Base-by-base conservation (phyloP, 2,113 vertebrate genomes). In the Hippoglossus stenolepis region DNA sequence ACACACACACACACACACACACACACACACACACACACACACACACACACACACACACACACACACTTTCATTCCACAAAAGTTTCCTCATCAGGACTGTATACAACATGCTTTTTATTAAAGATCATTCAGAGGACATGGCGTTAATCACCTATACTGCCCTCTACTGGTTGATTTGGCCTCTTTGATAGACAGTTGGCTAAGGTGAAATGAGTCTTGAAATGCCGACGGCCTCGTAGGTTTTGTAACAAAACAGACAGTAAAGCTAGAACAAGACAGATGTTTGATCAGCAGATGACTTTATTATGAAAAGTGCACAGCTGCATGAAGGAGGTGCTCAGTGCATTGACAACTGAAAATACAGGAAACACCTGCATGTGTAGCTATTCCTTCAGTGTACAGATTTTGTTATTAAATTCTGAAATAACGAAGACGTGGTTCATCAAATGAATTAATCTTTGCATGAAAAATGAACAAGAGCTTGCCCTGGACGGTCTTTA, bases 161-260 rank as follows among this genome's bases (percentile, higher is more conserved):
- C 90, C 82, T 85, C 87, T 89, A 51, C 81, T 87, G 85, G 83
- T 57, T 35, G 2, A 5, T 14, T 20, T 64, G 13, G 7, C 14
- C 1, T 51, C 40, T 78, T 1, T 12, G 9, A 23, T 26, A 21
- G 21, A 5, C 69, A 43, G 40, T 65, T 73, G 12, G 43, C 43
- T 38, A 35, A 51, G 13, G 18, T 70, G 5, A 56, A 58, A 62
- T 9, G 13, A 23, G 4, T 64, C 47, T 53, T 51, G 10, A 75
- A 65, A 43, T 45, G 14, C 12, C 3, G 21, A 11, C n/a, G 9
- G 7, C 9, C 7, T 35, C 11, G n/a, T 9, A n/a, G 53, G 38
- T 53, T 28, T 43, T 28, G 1, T 23, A 35, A 20, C 15, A 57
- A 28, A 59, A 14, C 53, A 64, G 7, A 57, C 17, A 14, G 0